Percentiles rank a stretch among this genome's conserved stretches.
phyloP scores from a whole-genome alignment of 2,888 invertebrate genomes.

The Eledona agricola region DNA sequence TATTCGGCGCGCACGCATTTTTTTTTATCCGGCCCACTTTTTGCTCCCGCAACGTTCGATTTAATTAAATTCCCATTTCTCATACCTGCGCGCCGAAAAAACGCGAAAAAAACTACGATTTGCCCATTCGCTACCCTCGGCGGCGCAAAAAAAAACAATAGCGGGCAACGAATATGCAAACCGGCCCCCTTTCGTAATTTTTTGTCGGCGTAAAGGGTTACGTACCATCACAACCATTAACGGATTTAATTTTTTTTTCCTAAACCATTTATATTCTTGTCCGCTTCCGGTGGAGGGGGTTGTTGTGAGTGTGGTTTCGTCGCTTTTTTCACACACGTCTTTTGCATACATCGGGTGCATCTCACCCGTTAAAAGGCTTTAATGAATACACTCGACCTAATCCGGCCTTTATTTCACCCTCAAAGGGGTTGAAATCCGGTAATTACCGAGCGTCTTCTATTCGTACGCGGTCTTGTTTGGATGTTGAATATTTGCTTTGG shows the following conservation, averaged over 20 bases:
- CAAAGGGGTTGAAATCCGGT: conserved; percentile 37
- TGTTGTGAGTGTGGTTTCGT: conserved; percentile 16
- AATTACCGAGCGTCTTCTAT: too few relatives aligned
- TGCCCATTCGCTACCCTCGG: neutral
- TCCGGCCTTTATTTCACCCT: conserved; percentile 54
- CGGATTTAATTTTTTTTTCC: conserved; percentile 32
- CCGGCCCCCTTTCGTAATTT: conserved; percentile 17
- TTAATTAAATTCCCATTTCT: conserved; percentile 12
- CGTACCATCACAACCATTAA: conserved; percentile 33
- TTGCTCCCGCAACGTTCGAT: conserved; percentile 2
- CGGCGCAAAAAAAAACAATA: conserved; percentile 8
- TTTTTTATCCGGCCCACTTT: too few relatives aligned
- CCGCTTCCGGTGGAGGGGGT: conserved; percentile 31
- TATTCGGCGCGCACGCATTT: too few relatives aligned
- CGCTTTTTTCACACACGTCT: conserved; percentile 37
- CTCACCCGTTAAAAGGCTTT: conserved; percentile 46
- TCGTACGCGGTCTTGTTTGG: too few relatives aligned
- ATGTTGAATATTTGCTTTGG: too few relatives aligned
- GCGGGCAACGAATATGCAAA: conserved; percentile 24
- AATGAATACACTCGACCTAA: conserved; percentile 55
- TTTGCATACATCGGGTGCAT: conserved; percentile 37
- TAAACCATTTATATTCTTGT: conserved; percentile 29
- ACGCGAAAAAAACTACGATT: conserved; percentile 1
- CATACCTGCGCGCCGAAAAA: conserved; percentile 8
- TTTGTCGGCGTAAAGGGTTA: conserved; percentile 28